Conservation (phyloP, 2,888 invertebrate genomes). For the Morpho achilles region DNA sequence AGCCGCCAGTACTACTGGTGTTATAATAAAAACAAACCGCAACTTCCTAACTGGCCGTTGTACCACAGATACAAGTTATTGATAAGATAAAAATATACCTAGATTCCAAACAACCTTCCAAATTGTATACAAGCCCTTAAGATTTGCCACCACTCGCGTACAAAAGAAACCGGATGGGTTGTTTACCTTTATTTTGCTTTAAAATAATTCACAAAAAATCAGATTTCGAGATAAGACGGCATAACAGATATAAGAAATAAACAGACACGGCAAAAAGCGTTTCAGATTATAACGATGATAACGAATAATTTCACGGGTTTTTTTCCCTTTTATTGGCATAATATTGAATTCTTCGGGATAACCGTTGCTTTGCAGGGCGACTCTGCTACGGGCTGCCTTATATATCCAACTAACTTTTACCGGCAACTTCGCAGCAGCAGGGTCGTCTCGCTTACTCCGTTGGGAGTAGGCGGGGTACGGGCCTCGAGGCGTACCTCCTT, state of each 20-base stretch:
- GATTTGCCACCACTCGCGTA: constrained; percentile 9
- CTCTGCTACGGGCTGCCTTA: no score
- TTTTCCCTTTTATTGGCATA: constrained; percentile 2
- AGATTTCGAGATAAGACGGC: constrained; percentile 46
- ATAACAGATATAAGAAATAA: constrained; percentile 16
- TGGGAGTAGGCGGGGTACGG: no score
- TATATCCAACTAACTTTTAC: no score
- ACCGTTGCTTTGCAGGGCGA: no score
- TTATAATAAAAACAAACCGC: neutral
- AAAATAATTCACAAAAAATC: constrained; percentile 54
- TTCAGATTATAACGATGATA: constrained; percentile 10
- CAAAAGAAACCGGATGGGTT: constrained; percentile 35
- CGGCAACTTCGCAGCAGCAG: no score
- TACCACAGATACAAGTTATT: neutral
- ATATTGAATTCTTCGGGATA: neutral
- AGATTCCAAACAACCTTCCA: constrained; percentile 4
- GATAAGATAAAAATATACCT: neutral
- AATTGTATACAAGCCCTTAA: constrained; percentile 13
- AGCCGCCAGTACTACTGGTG: no score
- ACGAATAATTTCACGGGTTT: constrained; percentile 10
- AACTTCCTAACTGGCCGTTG: neutral
- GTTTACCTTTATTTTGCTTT: constrained; percentile 60
- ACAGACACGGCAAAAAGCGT: constrained; percentile 17
- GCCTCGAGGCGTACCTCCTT: no score
- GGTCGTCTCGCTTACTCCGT: no score